Evolutionary conservation across 2,113 vertebrate genomes (phyloP).

Genomic region (Azemiops feae): DNA sequence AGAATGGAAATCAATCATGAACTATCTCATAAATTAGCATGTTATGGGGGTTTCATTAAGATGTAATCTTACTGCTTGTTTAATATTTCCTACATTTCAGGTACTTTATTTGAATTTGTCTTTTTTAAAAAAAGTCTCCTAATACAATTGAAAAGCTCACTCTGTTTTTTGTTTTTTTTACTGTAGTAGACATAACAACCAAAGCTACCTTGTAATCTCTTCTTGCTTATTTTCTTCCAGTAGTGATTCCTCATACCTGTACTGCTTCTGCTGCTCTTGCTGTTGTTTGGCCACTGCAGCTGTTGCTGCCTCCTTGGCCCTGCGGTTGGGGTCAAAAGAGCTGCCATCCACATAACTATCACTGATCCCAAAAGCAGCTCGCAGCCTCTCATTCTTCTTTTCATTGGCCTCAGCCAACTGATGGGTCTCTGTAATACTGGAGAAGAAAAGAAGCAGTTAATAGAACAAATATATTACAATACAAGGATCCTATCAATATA

Average conservation of each 20-base stretch:
- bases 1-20: not conserved
- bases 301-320: slow-evolving; percentile 79
- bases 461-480: not conserved
- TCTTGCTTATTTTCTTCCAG: not conserved
- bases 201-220: not conserved
- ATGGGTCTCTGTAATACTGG: slow-evolving; percentile 84
- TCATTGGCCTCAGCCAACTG: slow-evolving; percentile 89
- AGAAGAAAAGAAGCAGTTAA: not conserved
- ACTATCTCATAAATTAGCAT: not conserved
- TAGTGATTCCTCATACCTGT: slow-evolving; percentile 64
- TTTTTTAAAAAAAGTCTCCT: not conserved
- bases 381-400: slow-evolving; percentile 87
- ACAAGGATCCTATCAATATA: not conserved
- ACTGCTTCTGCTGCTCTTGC: slow-evolving; percentile 74
- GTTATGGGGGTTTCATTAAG: not conserved
- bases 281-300: slow-evolving; percentile 51
- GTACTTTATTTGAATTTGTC: not conserved
- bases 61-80: not conserved
- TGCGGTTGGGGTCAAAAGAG: slow-evolving; percentile 87
- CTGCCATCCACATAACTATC: slow-evolving; percentile 89
- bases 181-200: not conserved
- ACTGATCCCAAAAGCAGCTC: slow-evolving; percentile 86
- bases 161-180: not conserved
- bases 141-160: not conserved
- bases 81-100: not conserved